Conservation (phyloP, 2,113 vertebrate species). For the Poeciliopsis turrubarensis region DNA sequence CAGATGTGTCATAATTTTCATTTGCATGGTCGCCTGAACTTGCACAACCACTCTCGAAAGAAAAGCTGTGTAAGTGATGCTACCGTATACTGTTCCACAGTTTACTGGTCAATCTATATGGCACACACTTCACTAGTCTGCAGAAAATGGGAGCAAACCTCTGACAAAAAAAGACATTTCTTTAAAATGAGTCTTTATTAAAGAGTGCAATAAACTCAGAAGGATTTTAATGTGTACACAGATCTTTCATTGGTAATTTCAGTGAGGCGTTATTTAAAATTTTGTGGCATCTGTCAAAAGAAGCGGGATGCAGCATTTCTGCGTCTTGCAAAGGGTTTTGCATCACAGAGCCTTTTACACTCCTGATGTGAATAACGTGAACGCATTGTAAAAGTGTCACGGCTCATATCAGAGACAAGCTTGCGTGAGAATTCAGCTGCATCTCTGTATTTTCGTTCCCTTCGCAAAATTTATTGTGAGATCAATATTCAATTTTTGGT, state of each 20-base stretch:
- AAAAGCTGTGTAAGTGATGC: background rate
- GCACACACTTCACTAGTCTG: background rate
- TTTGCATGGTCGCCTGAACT: background rate
- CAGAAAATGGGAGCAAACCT: background rate
- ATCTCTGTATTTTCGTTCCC: slow-evolving; percentile 35
- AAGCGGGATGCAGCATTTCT: background rate
- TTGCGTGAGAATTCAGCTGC: slow-evolving; percentile 26
- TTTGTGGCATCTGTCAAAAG: slow-evolving; percentile 11
- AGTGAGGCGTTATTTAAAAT: background rate
- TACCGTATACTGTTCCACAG: background rate
- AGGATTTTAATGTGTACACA: background rate
- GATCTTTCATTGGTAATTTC: background rate
- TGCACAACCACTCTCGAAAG: background rate
- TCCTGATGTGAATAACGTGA: slow-evolving; percentile 19
- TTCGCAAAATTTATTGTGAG: slow-evolving; percentile 43
- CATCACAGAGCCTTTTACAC: slow-evolving; percentile 25
- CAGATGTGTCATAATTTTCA: background rate
- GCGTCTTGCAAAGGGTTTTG: slow-evolving; percentile 21
- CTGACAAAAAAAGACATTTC: background rate
- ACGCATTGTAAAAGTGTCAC: slow-evolving; percentile 1
- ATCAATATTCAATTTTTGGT: slow-evolving; percentile 75
- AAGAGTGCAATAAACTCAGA: background rate
- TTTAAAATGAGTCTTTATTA: background rate
- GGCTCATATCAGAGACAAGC: slow-evolving; percentile 25
- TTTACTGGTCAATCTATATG: background rate